Evolutionary conservation across 53 echinoderm and acorn worm genomes (phyloP).

Genomic region (Holothuria scabra): DNA sequence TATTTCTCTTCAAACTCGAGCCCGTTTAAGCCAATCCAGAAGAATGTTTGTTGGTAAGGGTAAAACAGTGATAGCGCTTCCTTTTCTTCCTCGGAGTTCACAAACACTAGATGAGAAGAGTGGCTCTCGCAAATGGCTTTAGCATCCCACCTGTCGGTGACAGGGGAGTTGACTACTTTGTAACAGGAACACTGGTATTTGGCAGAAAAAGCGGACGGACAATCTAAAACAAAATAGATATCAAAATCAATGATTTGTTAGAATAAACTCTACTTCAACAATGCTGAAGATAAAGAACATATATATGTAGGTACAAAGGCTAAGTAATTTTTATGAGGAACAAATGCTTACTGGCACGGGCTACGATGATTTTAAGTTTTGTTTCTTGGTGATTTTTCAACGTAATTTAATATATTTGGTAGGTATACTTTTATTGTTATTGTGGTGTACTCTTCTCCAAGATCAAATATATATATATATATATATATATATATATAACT

Average conservation of each 20-base stretch:
- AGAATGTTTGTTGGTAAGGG: not conserved
- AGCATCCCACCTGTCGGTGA: not conserved
- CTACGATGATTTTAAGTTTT: too few relatives aligned
- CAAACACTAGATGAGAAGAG: slow-evolving; percentile 1
- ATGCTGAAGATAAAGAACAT: too few relatives aligned
- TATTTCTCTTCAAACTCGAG: not conserved
- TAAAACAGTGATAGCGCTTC: not conserved
- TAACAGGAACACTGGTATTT: slow-evolving; percentile 14
- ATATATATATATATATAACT: too few relatives aligned
- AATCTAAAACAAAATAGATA: not conserved
- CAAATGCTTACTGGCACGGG: too few relatives aligned
- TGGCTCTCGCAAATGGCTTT: not conserved
- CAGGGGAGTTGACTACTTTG: not conserved
- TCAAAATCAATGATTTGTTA: not conserved
- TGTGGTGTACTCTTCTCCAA: too few relatives aligned
- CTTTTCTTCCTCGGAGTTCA: not conserved
- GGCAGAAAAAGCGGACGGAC: not conserved
- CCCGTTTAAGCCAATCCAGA: slow-evolving; percentile 16
- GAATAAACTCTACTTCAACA: not conserved
- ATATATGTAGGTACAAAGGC: too few relatives aligned
- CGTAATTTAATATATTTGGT: too few relatives aligned
- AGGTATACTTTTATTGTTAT: too few relatives aligned
- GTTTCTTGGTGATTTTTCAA: too few relatives aligned
- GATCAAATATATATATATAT: too few relatives aligned
- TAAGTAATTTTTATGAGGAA: too few relatives aligned